Percentiles rank a stretch among this genome's conserved stretches.
These are phyloP conservation scores for Crambe crambe DNA, from an alignment of 37 sponge, comb jelly and placozoan genomes.

Conservation along the genomic window DNA sequence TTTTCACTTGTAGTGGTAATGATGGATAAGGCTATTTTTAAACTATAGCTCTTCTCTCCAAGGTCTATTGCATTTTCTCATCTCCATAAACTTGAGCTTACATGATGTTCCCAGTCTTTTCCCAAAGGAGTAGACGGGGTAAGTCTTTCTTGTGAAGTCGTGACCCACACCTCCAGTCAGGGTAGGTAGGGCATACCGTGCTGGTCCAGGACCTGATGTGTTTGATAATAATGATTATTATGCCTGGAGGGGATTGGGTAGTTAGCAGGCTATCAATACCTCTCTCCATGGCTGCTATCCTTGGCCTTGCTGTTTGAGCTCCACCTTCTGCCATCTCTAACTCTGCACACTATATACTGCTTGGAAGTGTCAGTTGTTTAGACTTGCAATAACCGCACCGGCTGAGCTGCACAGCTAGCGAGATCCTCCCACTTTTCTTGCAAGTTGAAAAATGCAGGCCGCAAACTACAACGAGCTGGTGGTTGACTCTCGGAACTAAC, in stretches of 20 bases:
- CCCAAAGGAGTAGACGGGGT: conserved; percentile 91
- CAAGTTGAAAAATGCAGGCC: not conserved
- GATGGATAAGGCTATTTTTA: too few species aligned
- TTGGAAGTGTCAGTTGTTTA: not conserved
- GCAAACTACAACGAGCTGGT: not conserved
- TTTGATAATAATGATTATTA: not conserved
- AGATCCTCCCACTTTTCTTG: conserved; percentile 13
- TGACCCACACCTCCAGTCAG: conserved; percentile 73
- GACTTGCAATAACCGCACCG: not conserved
- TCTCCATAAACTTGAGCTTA: not conserved
- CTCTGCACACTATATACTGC: too few species aligned
- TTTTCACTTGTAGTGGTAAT: too few species aligned
- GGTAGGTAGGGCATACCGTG: conserved; percentile 79
- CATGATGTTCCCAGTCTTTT: conserved; percentile 62
- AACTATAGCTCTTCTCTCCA: too few species aligned
- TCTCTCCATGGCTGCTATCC: conserved; percentile 86
- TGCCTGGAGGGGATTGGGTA: too few species aligned
- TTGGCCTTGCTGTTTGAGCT: conserved; percentile 54
- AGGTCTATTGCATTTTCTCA: too few species aligned
- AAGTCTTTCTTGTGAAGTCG: conserved; percentile 64
- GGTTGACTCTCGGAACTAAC: not conserved
- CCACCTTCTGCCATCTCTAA: too few species aligned
- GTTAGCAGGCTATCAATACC: conserved; percentile 30
- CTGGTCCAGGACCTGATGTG: conserved; percentile 90
- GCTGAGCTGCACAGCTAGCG: not conserved